phyloP scores from a whole-genome alignment of 2,888 invertebrate species.

The Dryocosmus kuriphilus region DNA sequence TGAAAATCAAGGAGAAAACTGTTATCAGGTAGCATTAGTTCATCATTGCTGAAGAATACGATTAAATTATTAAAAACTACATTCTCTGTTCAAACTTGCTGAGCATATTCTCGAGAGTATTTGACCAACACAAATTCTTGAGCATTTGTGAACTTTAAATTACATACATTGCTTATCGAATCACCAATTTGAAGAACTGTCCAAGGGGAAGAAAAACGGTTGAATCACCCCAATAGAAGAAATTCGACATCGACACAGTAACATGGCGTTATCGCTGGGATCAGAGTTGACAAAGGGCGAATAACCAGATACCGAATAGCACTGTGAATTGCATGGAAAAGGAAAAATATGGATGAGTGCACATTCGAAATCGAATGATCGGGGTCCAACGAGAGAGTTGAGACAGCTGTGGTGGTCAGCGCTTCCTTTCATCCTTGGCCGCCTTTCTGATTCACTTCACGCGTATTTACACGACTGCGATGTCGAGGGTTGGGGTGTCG shows the following conservation, averaged over 20 bases:
- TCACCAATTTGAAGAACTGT: not conserved
- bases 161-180: not conserved
- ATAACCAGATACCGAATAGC: conserved; percentile 19
- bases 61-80: too few relatives aligned
- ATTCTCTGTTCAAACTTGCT: too few relatives aligned
- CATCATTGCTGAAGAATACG: too few relatives aligned
- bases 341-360: conserved; percentile 23
- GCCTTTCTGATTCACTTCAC: conserved; percentile 63
- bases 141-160: too few relatives aligned
- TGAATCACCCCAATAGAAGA: conserved; percentile 1
- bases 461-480: conserved; percentile 59
- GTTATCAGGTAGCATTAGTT: too few relatives aligned
- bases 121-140: too few relatives aligned
- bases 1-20: too few relatives aligned
- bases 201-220: not conserved
- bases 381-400: conserved; percentile 48
- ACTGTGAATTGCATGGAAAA: conserved; percentile 24
- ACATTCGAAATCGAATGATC: conserved; percentile 15
- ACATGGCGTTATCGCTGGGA: conserved; percentile 1
- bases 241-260: conserved; percentile 22
- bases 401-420: conserved; percentile 58
- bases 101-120: too few relatives aligned
- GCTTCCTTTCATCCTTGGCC: conserved; percentile 62
- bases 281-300: conserved; percentile 4
- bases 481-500: conserved; percentile 35